These are phyloP conservation scores for Pteronotus mesoamericanus DNA, from an alignment of 2,797 vertebrate genomes.

Conservation along the genomic window DNA sequence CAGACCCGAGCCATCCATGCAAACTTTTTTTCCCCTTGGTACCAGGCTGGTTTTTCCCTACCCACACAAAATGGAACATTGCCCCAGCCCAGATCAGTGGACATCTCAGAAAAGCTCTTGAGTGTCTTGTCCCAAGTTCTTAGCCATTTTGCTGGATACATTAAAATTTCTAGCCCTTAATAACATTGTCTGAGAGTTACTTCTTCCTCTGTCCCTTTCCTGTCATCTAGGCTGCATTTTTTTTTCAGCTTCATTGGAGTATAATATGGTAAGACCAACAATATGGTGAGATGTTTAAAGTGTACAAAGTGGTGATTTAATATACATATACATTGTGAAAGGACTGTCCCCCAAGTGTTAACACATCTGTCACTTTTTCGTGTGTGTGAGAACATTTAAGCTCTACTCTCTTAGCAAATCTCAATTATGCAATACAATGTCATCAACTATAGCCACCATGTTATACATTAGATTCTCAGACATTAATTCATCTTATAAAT, in stretches of 20 bases:
- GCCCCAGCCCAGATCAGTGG: background rate
- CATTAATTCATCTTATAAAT: background rate
- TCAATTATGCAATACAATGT: background rate
- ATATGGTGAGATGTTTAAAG: background rate
- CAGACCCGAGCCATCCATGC: background rate
- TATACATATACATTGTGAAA: background rate
- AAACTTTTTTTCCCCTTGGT: background rate
- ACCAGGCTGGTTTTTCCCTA: background rate
- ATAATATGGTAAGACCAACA: background rate
- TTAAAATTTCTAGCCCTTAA: background rate
- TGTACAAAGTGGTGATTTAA: background rate
- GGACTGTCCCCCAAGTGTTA: background rate
- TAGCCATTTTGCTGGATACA: background rate
- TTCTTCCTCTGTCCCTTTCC: background rate
- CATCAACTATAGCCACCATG: background rate
- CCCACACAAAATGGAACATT: background rate
- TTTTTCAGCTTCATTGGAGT: background rate
- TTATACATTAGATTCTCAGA: background rate
- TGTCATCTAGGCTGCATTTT: background rate
- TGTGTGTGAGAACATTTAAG: background rate
- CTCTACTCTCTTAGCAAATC: background rate
- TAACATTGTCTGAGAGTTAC: background rate
- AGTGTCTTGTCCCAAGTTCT: background rate
- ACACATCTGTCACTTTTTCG: background rate
- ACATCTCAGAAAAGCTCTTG: background rate